phyloP scores from a whole-genome alignment of 2,113 vertebrate species.

The Atrichornis clamosus region DNA sequence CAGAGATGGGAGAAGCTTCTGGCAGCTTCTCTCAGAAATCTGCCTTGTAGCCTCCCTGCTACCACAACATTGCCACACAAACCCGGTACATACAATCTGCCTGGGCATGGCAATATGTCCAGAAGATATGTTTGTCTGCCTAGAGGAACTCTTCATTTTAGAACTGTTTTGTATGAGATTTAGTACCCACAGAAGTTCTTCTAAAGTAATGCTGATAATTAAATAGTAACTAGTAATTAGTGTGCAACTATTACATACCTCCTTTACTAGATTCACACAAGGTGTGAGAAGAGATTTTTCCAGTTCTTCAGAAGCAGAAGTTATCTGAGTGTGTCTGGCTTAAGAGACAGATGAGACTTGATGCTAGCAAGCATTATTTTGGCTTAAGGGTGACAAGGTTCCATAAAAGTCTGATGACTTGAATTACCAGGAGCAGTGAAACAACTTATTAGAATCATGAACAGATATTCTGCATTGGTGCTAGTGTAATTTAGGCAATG shows the following conservation, averaged over 20 bases:
- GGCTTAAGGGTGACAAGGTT: background rate
- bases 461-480: background rate
- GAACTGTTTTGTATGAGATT: background rate
- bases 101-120: background rate
- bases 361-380: background rate
- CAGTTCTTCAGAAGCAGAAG: background rate
- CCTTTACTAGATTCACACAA: background rate
- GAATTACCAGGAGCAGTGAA: background rate
- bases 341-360: background rate
- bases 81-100: background rate
- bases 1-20: background rate
- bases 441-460: background rate
- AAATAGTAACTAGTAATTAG: background rate
- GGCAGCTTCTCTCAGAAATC: background rate
- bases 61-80: background rate
- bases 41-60: background rate
- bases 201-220: background rate
- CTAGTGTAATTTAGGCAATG: background rate
- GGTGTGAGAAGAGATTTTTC: background rate
- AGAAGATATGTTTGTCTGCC: background rate
- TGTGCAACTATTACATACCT: background rate
- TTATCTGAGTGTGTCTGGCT: background rate
- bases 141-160: background rate
- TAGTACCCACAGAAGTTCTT: background rate
- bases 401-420: background rate